Conservation (phyloP, 2,797 vertebrate species). For the Pteronotus mesoamericanus region DNA sequence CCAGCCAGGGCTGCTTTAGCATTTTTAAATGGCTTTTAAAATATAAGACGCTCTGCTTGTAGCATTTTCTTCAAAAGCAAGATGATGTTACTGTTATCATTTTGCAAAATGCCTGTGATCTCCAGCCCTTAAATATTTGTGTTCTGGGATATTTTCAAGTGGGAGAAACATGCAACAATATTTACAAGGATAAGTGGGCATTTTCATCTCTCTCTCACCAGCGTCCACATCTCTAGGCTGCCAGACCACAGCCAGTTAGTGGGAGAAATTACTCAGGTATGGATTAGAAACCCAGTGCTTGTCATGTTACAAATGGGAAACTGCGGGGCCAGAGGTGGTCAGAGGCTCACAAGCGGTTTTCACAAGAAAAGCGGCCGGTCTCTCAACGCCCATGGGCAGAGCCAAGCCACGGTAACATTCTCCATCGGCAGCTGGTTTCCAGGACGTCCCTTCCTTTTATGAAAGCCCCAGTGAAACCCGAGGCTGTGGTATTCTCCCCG, state of each 20-base stretch:
- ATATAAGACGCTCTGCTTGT: neutral
- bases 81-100: neutral
- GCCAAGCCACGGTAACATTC: neutral
- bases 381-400: neutral
- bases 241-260: neutral
- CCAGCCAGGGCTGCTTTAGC: neutral
- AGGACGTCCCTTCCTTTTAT: neutral
- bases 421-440: neutral
- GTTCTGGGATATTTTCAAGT: neutral
- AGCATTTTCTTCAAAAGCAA: neutral
- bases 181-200: neutral
- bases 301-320: neutral
- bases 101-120: neutral
- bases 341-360: neutral
- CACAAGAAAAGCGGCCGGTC: neutral
- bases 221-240: neutral
- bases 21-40: slow-evolving; percentile 8
- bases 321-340: neutral
- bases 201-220: neutral
- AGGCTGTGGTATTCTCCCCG: neutral
- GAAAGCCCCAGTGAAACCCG: neutral
- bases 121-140: neutral
- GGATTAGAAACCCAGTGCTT: neutral
- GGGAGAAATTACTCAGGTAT: neutral
- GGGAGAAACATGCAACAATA: neutral